Evolutionary conservation across 1,140 invertebrate genomes (phyloP).

Genomic region (Aleiodes sp.): DNA sequence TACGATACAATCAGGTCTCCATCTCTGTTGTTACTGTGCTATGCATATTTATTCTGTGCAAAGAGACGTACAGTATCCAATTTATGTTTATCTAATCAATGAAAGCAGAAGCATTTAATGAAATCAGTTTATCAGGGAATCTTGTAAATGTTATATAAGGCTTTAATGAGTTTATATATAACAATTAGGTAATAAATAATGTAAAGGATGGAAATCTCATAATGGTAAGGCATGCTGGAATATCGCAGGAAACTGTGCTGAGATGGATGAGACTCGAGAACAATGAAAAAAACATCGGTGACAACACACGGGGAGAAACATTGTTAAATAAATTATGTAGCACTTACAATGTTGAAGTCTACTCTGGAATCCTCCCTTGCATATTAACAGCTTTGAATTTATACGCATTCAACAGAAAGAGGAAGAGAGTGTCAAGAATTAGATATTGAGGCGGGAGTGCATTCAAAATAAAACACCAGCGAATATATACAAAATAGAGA

Average conservation of each 20-base stretch:
- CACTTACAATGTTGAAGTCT: conserved; percentile 42
- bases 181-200: no score
- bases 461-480: background rate
- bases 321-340: conserved; percentile 51
- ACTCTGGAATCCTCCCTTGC: conserved; percentile 23
- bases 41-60: background rate
- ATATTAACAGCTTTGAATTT: background rate
- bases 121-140: no score
- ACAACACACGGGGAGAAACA: background rate
- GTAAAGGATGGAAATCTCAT: no score
- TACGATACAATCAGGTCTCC: conserved; percentile 59
- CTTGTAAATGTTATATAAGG: no score
- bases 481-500: background rate
- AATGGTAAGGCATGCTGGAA: no score
- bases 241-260: background rate
- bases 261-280: no score
- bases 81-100: background rate
- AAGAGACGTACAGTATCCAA: background rate
- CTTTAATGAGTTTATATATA: no score
- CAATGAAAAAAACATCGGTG: background rate
- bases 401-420: background rate
- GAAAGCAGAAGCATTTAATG: no score
- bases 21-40: background rate
- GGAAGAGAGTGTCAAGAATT: conserved; percentile 12
- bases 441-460: background rate